Evolutionary conservation across 2,888 invertebrate species (phyloP).

Genomic region (Thyatira batis): DNA sequence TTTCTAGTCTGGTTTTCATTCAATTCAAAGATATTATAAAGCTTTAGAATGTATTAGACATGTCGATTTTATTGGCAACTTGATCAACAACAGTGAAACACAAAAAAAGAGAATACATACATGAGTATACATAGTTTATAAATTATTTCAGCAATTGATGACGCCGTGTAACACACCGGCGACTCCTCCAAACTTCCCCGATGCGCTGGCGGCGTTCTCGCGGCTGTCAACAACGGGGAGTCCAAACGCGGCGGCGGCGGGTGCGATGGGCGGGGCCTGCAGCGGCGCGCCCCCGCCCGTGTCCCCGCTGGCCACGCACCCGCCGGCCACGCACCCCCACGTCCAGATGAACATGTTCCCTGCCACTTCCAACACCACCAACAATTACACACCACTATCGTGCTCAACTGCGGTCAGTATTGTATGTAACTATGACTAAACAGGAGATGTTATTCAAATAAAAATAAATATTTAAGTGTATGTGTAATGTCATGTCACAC

Average conservation of each 20-base stretch:
- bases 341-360: constrained; percentile 63
- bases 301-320: constrained; percentile 72
- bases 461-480: not conserved
- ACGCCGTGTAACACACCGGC: constrained; percentile 97
- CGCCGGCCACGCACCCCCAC: constrained; percentile 56
- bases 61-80: too few species aligned
- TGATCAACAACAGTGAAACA: too few species aligned
- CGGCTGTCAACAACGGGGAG: constrained; percentile 88
- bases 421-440: not conserved
- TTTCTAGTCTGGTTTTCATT: too few species aligned
- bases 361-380: constrained; percentile 62
- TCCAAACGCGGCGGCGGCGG: not conserved
- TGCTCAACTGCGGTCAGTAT: constrained; percentile 76
- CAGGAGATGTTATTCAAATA: not conserved
- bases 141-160: constrained; percentile 85
- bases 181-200: constrained; percentile 96
- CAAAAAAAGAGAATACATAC: not conserved
- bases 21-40: too few species aligned
- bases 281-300: constrained; percentile 65
- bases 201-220: constrained; percentile 93
- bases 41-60: too few species aligned
- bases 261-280: constrained; percentile 43
- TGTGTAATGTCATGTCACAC: too few species aligned
- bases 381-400: constrained; percentile 68
- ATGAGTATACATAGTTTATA: not conserved